These are phyloP conservation scores for Zalophus californianus DNA, from an alignment of 2,797 vertebrate species.

Conservation along the genomic window DNA sequence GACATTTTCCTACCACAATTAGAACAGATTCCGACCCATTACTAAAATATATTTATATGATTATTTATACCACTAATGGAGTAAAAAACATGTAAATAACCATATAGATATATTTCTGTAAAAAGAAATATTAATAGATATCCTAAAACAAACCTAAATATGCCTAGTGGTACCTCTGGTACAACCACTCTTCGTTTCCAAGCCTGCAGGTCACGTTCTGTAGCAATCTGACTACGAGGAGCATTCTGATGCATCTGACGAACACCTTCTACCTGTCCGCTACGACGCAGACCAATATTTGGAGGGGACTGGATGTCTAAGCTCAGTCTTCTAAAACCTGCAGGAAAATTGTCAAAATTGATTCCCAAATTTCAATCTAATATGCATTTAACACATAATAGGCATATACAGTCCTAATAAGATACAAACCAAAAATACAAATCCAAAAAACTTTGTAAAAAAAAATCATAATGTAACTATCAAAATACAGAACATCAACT, in stretches of 20 bases:
- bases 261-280: conserved; percentile 97
- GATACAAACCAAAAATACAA: neutral
- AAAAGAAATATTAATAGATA: conserved; percentile 55
- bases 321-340: conserved; percentile 93
- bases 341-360: conserved; percentile 8
- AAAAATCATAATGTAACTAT: neutral
- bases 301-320: conserved; percentile 95
- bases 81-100: neutral
- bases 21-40: conserved; percentile 14
- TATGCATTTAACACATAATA: neutral
- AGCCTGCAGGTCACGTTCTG: conserved; percentile 96
- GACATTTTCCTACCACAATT: neutral
- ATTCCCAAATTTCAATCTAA: conserved; percentile 10
- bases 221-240: conserved; percentile 97
- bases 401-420: neutral
- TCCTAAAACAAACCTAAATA: conserved; percentile 90
- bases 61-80: conserved; percentile 9
- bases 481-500: neutral
- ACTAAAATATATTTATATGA: conserved; percentile 43
- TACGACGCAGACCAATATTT: conserved; percentile 96
- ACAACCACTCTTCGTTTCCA: conserved; percentile 97
- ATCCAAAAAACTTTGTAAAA: neutral
- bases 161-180: conserved; percentile 92
- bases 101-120: neutral
- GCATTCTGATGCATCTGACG: conserved; percentile 98